Evolutionary conservation across 2,113 vertebrate species (phyloP), one percentile per base, ranked within the genome.

Genomic region (Eidolon helvum): DNA sequence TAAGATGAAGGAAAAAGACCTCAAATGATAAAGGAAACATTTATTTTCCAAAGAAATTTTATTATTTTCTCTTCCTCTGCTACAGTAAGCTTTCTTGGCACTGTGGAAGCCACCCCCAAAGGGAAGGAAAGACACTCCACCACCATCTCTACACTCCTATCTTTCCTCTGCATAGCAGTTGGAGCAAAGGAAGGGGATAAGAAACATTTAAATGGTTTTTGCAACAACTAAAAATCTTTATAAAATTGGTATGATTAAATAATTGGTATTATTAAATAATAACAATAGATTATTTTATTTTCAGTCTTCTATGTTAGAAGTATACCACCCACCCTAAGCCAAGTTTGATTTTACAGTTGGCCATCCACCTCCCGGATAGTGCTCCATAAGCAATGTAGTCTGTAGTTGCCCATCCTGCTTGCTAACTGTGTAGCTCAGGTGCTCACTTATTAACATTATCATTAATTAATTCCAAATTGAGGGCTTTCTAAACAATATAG

Each of bases 181-280:
- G 30, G 16, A 12, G 0, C 22, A 18, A 19, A 91, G 0, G 0
- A 7, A 63, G 10, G 6, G 22, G 7, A 63, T 45, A 53, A 40
- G n/a, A 24, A 61, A 43, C 1, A 91, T 68, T 57, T 91, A 40
- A 28, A 53, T 61, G 66, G 4, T 24, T 78, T 90, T 38, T 63
- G 8, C 33, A 89, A 71, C 4, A 57, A 50, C 15, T 48, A 61
- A 61, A 87, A 87, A 48, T 80, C 66, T 59, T 71, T n/a, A 80
- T 82, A 50, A 72, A 96, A 66, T 72, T n/a, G 2, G 1, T 79
- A 48, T 72, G 26, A 72, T 66, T 68, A 66, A 94, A 66, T 40
- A 74, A 74, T 28, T 74, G 5, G 5, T 72, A 19, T n/a, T 66
- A 66, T 48, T 66, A 68, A 69, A 45, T 75, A 96, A 91, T 71